These are phyloP conservation scores for Campoletis sonorensis DNA, from an alignment of 1,140 invertebrate genomes.

Conservation along the genomic window DNA sequence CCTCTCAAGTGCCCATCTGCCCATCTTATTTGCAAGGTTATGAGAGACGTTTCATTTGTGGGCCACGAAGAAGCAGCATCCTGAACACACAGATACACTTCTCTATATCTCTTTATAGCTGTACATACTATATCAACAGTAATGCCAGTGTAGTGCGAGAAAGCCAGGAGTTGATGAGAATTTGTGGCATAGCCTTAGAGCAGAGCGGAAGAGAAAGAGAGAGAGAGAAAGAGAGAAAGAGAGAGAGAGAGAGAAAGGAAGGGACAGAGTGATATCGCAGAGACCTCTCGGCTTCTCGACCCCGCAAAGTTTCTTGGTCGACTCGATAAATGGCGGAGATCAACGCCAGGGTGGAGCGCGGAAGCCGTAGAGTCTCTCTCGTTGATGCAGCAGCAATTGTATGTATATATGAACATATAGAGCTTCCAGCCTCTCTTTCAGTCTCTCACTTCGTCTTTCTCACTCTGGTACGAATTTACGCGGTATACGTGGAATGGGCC, in stretches of 20 bases:
- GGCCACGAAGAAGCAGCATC: slow-evolving; percentile 17
- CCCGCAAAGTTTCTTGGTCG: slow-evolving; percentile 42
- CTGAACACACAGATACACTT: not conserved
- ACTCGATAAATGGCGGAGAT: slow-evolving; percentile 45
- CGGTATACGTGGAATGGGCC: slow-evolving; percentile 51
- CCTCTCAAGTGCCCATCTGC: not conserved
- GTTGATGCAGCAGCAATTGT: not conserved
- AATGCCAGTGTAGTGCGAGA: slow-evolving; percentile 15
- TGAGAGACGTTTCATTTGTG: slow-evolving; percentile 20
- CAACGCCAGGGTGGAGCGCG: slow-evolving; percentile 36
- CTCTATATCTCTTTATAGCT: not conserved
- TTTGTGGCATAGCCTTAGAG: slow-evolving; percentile 25
- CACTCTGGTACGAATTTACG: slow-evolving; percentile 47
- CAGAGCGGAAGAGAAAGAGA: not conserved
- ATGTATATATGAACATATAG: not conserved
- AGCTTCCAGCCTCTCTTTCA: not conserved
- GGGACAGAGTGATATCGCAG: slow-evolving; percentile 10
- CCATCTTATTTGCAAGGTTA: slow-evolving; percentile 18
- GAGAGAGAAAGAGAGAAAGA: slow-evolving; percentile 5
- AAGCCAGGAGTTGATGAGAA: slow-evolving; percentile 39
- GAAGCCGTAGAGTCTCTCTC: slow-evolving; percentile 9
- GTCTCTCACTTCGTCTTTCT: not conserved
- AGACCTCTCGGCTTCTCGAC: slow-evolving; percentile 39
- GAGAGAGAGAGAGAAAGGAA: not conserved
- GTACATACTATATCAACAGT: not conserved